Base-by-base conservation (phyloP, 1,140 invertebrate genomes). In the Temnothorax nylanderi region DNA sequence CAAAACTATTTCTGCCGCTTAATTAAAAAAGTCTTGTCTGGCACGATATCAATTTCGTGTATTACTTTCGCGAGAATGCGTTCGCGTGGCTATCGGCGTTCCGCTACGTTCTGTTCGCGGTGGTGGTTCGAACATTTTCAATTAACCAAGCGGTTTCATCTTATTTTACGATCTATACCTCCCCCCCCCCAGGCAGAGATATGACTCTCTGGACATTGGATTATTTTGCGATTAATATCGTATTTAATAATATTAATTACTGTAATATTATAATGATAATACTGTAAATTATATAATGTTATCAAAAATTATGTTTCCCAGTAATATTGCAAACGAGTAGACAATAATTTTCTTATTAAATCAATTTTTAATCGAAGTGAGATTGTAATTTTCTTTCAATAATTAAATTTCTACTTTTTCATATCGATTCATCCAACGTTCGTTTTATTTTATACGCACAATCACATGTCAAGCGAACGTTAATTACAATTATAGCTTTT, bases 1-100 rank as follows among this genome's bases (percentile, higher is more conserved):
- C 32, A 69, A 85, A 87, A 69, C 62, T 85, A 87, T 87, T 85
- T 85, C 82, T 87, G 54, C 62, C 65, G 34, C 47, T 69, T 85
- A 87, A 81, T 81, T 81, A 81, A 81, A 81, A 81, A 81, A 81
- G 64, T 81, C 77, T 81, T 81, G 47, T 49, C 34, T 37, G 49
- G 18, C 34, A 54, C 77, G 62, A 81, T 81, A 81, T 81, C 77
- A 81, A 81, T 81, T 81, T 81, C 77, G 16, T 32, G 77, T 69
- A 81, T 69, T 81, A 81, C 62, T 81, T 69, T 69, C 64, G 77
- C 77, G 64, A 69, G 62, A 54, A 41, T 54, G 62, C 77, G 47
- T 18, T 69, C 64, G 49, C 49, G 41, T 49, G 13, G 44, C 62
- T 54, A 80, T 80, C 62, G 34, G 11, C 34, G 62, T 16, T 65